Base-by-base conservation (phyloP, 1,140 invertebrate species). In the Heliconius congener region DNA sequence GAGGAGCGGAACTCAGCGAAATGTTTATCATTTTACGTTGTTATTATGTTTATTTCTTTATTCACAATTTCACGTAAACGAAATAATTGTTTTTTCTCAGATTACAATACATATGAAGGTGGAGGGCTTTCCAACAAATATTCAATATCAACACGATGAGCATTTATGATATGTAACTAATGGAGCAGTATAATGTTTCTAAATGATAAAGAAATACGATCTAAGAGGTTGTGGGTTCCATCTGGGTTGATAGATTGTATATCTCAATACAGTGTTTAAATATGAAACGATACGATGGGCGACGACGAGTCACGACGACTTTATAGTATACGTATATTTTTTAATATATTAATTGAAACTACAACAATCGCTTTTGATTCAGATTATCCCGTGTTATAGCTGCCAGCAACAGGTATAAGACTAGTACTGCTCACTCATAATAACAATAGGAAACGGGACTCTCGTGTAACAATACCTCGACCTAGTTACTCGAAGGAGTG, bases 371-470 rank as follows among this genome's bases (percentile, higher is more conserved):
- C 27, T 27, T 66, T 16, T 66, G 5, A 66, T 66, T 66, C 27
- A 30, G 60, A 66, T 66, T 66, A 66, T 6, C 23, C 11, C 60
- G 60, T 66, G 13, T 9, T 27, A 30, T 66, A 27, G 60, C 60
- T n/a, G 60, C 23, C 60, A 13, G 60, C 60, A 66, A 30, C 60
- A 30, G 60, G 60, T 66, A 66, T n/a, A 30, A 3, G 8, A 11
- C 23, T 30, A 30, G 23, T n/a, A 16, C 60, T 66, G 23, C 60
- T 16, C 27, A 66, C 60, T 66, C 60, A 30, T 30, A 46, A 66
- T 66, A 66, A 66, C 60, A 66, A 66, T 66, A 66, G 60, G 60
- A 66, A 66, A 66, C 60, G 60, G 60, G 60, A 66, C 60, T 66
- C 60, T 66, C 60, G 60, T 13, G 3, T 66, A 66, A 66, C 60